Percentiles rank a stretch among this genome's conserved stretches.
Evolutionary conservation across 2,888 invertebrate genomes (phyloP).

Genomic region (Helobdella robusta): DNA sequence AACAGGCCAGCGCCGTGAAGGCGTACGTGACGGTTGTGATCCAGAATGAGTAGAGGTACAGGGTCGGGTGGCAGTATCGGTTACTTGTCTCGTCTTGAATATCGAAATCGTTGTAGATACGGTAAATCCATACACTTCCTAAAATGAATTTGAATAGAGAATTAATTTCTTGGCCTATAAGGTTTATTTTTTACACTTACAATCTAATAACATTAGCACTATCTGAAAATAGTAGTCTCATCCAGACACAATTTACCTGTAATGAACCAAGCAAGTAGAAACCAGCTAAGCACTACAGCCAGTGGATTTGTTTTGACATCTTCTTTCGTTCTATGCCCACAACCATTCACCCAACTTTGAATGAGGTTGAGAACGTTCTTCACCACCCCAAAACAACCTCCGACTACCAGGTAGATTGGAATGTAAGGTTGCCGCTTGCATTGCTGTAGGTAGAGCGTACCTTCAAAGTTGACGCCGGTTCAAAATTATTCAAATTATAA

Average conservation of each 20-base stretch:
- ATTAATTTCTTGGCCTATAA: not conserved
- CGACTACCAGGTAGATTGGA: conserved; percentile 62
- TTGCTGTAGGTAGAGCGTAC: conserved; percentile 58
- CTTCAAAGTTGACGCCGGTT: conserved; percentile 35
- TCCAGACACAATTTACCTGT: conserved; percentile 53
- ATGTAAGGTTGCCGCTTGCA: conserved; percentile 62
- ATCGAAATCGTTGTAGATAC: conserved; percentile 57
- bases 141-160: conserved; percentile 33
- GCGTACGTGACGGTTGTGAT: conserved; percentile 60
- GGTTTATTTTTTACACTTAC: not conserved
- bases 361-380: conserved; percentile 58
- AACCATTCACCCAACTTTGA: conserved; percentile 44
- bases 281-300: conserved; percentile 46
- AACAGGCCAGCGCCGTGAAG: conserved; percentile 36
- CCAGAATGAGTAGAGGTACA: conserved; percentile 65
- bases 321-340: conserved; percentile 39
- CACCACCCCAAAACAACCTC: conserved; percentile 59
- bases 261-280: conserved; percentile 63
- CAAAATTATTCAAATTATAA: not conserved
- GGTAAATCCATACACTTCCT: conserved; percentile 65
- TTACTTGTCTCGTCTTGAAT: conserved; percentile 50
- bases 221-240: not conserved
- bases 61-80: conserved; percentile 59
- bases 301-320: conserved; percentile 41
- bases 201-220: not conserved